Conservation (phyloP, 2,888 invertebrate genomes). For the Automeris io region DNA sequence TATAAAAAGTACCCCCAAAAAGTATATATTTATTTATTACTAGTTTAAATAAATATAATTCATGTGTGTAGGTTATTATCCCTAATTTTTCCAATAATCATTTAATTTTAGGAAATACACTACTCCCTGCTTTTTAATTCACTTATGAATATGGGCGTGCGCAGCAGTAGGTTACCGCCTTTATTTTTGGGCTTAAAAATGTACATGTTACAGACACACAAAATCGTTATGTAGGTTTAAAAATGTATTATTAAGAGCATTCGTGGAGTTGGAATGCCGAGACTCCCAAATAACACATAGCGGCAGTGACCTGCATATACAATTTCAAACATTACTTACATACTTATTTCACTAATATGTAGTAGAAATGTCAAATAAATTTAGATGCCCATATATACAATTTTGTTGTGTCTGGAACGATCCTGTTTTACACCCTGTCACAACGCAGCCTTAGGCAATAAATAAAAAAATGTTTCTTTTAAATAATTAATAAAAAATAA, state of each 20-base stretch:
- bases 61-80: too few relatives aligned
- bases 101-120: too few relatives aligned
- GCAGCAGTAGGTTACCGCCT: too few relatives aligned
- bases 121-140: too few relatives aligned
- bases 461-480: slow-evolving; percentile 53
- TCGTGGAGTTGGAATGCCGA: slow-evolving; percentile 21
- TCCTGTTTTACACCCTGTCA: slow-evolving; percentile 13
- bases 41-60: too few relatives aligned
- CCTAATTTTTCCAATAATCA: too few relatives aligned
- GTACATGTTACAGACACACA: neutral
- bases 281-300: slow-evolving; percentile 10
- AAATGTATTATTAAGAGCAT: neutral
- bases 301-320: too few relatives aligned
- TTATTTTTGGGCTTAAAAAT: too few relatives aligned
- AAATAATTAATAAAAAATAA: slow-evolving; percentile 71
- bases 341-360: slow-evolving; percentile 21
- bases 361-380: too few relatives aligned
- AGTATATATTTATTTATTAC: too few relatives aligned
- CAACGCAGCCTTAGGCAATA: slow-evolving; percentile 55
- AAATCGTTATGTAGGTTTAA: neutral
- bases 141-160: too few relatives aligned
- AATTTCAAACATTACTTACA: slow-evolving; percentile 19
- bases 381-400: neutral
- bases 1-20: too few relatives aligned
- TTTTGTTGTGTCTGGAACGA: slow-evolving; percentile 1